Base-by-base conservation (phyloP, 2,797 vertebrate species). In the Galaxias olidus region DNA sequence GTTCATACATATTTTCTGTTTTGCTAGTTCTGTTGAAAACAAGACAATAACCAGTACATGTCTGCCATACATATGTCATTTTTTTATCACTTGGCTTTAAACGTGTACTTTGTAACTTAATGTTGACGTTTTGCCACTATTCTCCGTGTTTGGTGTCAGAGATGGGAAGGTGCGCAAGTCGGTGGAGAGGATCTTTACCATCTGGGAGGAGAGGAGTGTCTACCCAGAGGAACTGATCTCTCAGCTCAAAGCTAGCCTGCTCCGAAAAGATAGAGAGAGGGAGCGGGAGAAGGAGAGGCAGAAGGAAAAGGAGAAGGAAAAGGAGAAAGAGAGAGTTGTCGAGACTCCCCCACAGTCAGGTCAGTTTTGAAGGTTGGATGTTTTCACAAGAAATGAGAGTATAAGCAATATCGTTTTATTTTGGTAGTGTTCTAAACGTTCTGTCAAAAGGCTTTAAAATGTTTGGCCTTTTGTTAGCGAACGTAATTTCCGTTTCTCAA, bases 141-240 rank as follows among this genome's bases (percentile, higher is more conserved):
- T 30, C 73, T 75, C 53, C 71, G 17, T 44, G 5, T 55, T 1
- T 8, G 13, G 14, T 50, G 6, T 66, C 76, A 98, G 98, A 88
- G 98, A 99, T 74, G 91, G 86, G 0, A 97, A 97, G 0, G 95
- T 99, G 19, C 94, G 94, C 20, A 97, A 93, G 77, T 96, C 97
- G 10, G 88, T 99, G 44, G 98, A 99, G 59, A 92, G 98, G 71
- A 97, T 99, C 81, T 96, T 99, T 84, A 90, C 93, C 57, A 99
- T 99, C 75, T 99, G 97, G 98, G 96, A 98, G 86, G 96, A 99
- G 79, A 92, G 98, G 67, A 97, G 92, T 0, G 95, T 99, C 58
- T 99, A 99, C 78, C 92, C 95, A 0, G 96, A 96, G 80, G 96
- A 98, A 63, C 92, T 96, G 61, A 95, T 98, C 65, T 18, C 90